phyloP scores from a whole-genome alignment of 2,113 vertebrate genomes.

The Pungitius pungitius region DNA sequence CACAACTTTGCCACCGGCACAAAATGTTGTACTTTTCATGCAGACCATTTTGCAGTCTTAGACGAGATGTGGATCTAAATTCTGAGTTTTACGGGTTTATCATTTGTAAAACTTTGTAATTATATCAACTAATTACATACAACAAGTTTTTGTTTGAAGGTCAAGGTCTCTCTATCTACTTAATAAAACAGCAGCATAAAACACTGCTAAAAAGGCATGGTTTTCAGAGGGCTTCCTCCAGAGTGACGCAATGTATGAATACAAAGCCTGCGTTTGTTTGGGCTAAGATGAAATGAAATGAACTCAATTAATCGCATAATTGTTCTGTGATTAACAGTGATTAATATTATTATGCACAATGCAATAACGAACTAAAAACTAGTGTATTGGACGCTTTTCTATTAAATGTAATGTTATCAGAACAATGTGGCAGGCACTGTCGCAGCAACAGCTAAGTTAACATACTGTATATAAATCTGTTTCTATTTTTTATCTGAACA shows the following conservation, averaged over 20 bases:
- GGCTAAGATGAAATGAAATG: no score
- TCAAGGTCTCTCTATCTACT: background rate
- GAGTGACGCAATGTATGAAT: background rate
- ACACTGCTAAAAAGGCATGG: background rate
- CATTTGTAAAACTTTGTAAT: slow-evolving; percentile 16
- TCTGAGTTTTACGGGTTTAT: slow-evolving; percentile 9
- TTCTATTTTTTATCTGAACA: no score
- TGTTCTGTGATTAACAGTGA: no score
- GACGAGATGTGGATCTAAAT: background rate
- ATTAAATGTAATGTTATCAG: no score
- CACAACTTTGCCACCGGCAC: slow-evolving; percentile 21
- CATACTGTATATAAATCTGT: no score
- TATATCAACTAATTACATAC: background rate
- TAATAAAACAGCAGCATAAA: background rate
- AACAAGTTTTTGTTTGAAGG: background rate
- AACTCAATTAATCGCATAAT: no score
- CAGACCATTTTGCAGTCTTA: background rate
- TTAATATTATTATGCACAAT: no score
- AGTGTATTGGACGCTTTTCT: no score
- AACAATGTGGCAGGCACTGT: no score
- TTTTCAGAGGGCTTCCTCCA: background rate
- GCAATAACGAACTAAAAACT: no score
- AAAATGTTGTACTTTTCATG: background rate
- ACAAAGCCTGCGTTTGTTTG: background rate
- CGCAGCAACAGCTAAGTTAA: no score